A percentile compares a stretch with the other conserved stretches of the same genome.
Evolutionary conservation across 2,113 vertebrate species (phyloP).

Genomic region (Echinops telfairi): DNA sequence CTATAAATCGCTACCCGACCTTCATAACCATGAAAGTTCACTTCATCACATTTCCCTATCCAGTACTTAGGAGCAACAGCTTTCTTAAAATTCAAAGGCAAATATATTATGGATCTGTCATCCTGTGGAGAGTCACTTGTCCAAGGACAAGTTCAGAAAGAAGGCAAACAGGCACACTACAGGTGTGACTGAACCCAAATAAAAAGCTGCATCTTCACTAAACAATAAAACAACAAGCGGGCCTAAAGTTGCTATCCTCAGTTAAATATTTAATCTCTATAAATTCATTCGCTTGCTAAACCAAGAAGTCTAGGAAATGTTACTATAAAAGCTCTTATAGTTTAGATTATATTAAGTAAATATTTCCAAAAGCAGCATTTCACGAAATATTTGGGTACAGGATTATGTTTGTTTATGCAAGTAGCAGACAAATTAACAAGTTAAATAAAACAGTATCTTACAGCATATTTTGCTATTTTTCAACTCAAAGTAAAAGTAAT

Average conservation of each 20-base stretch:
- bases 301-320: neutral
- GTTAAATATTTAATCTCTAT: neutral
- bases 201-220: neutral
- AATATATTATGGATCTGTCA: neutral
- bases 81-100: slow-evolving; percentile 17
- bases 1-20: neutral
- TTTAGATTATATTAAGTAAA: slow-evolving; percentile 22
- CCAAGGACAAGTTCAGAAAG: neutral
- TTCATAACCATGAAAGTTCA: neutral
- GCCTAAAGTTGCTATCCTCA: neutral
- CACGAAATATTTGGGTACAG: slow-evolving; percentile 10
- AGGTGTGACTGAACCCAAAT: neutral
- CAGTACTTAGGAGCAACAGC: slow-evolving; percentile 8
- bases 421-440: slow-evolving; percentile 1
- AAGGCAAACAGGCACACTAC: neutral
- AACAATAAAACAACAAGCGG: accelerated
- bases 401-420: neutral
- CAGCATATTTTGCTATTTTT: neutral
- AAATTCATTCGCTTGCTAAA: neutral
- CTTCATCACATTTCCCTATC: neutral
- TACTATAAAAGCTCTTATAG: neutral
- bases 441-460: slow-evolving; percentile 6
- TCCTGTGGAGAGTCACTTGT: too few relatives aligned
- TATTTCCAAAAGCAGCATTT: neutral
- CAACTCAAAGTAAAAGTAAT: neutral